Evolutionary conservation across 2,888 invertebrate genomes (phyloP).

Genomic region (Leptinotarsa peninsularis): DNA sequence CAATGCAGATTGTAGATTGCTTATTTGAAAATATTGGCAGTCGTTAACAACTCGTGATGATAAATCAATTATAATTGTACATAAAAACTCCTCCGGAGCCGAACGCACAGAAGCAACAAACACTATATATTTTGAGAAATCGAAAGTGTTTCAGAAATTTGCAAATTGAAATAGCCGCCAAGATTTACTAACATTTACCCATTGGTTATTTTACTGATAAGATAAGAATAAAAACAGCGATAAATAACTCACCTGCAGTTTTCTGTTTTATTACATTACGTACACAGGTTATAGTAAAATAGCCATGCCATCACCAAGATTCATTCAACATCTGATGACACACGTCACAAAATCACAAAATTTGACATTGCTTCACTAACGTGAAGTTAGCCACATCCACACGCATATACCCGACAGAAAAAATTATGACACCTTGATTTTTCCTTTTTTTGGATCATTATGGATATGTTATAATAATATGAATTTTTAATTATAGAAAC

Average conservation of each 20-base stretch:
- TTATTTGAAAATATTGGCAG: neutral
- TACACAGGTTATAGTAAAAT: constrained; percentile 54
- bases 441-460: too few relatives aligned
- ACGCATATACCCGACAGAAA: too few relatives aligned
- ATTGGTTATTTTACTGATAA: constrained; percentile 40
- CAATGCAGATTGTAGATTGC: neutral
- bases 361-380: neutral
- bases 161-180: constrained; percentile 46
- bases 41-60: neutral
- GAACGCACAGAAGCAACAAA: neutral
- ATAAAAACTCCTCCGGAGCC: neutral
- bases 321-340: constrained; percentile 48
- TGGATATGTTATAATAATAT: too few relatives aligned
- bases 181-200: constrained; percentile 32
- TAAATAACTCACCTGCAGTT: constrained; percentile 55
- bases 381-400: too few relatives aligned
- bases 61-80: neutral
- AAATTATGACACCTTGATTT: too few relatives aligned
- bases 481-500: too few relatives aligned
- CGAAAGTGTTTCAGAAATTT: constrained; percentile 13
- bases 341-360: constrained; percentile 50
- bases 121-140: constrained; percentile 5
- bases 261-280: constrained; percentile 53
- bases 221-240: constrained; percentile 39
- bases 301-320: constrained; percentile 55